A percentile compares a stretch with the other conserved stretches of the same genome.
These are phyloP conservation scores for Peromyscus attwateri DNA, from an alignment of 2,797 vertebrate species.

Conservation along the genomic window DNA sequence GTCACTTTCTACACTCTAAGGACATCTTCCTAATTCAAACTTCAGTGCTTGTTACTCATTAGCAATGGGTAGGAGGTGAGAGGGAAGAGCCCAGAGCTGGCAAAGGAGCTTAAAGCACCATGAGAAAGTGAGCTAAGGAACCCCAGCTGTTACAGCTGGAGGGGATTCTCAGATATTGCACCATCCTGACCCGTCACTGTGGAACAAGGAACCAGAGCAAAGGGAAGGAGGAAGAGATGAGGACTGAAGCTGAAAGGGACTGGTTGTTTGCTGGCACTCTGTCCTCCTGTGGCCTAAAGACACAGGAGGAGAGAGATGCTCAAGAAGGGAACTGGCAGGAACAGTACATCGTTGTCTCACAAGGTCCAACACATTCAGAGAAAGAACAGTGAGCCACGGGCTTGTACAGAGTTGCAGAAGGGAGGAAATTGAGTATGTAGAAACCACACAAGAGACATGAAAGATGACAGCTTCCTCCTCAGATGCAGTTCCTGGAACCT, in stretches of 20 bases:
- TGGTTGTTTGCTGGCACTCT: conserved; percentile 24
- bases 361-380: neutral
- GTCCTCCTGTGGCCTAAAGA: conserved; percentile 4
- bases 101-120: neutral
- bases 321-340: neutral
- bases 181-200: neutral
- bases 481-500: neutral
- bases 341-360: neutral
- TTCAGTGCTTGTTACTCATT: fast-evolving
- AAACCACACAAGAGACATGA: neutral
- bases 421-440: neutral
- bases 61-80: neutral
- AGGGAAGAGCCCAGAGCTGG: neutral
- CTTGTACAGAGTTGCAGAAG: neutral
- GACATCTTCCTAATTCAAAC: neutral
- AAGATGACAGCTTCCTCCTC: neutral
- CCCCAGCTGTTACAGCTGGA: neutral
- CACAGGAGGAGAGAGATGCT: neutral
- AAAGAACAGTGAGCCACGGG: conserved; percentile 14
- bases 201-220: neutral
- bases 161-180: neutral
- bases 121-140: neutral
- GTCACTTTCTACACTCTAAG: neutral
- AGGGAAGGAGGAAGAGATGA: neutral
- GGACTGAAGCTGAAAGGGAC: neutral